Conservation (phyloP, 2,797 vertebrate species). For the Liasis olivaceus region DNA sequence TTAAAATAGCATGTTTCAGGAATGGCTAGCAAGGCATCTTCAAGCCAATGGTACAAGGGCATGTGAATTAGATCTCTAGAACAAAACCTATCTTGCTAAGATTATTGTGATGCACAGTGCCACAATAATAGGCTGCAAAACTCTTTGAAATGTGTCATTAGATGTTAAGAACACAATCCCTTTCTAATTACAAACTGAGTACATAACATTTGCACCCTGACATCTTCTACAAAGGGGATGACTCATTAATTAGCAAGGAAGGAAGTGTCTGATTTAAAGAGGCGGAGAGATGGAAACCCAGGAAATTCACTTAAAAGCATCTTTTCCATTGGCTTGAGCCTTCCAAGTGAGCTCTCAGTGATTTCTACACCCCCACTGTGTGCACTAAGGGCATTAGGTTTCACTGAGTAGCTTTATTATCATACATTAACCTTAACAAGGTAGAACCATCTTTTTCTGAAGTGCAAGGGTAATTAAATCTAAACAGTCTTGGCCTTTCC, state of each 20-base stretch:
- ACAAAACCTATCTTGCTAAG: neutral
- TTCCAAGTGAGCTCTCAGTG: slow-evolving; percentile 23
- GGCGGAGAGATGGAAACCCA: neutral
- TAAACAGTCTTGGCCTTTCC: slow-evolving; percentile 45
- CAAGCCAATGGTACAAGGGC: neutral
- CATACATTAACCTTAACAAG: slow-evolving; percentile 50
- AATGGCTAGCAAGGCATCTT: neutral
- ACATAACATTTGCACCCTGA: neutral
- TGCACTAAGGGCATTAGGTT: slow-evolving; percentile 41
- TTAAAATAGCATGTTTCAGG: neutral
- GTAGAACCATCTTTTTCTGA: slow-evolving; percentile 37
- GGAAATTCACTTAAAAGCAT: neutral
- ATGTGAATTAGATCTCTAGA: neutral
- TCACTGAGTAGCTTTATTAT: slow-evolving; percentile 44
- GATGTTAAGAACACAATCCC: neutral
- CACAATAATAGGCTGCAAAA: neutral
- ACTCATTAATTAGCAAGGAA: slow-evolving; percentile 47
- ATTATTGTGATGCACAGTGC: neutral
- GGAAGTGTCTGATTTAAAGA: neutral
- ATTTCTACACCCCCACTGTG: neutral
- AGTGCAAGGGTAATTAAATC: slow-evolving; percentile 38
- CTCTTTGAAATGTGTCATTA: neutral
- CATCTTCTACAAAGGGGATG: slow-evolving; percentile 25
- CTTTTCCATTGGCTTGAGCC: neutral
- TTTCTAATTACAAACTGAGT: slow-evolving; percentile 38